Conservation (phyloP, 2,113 vertebrate genomes). For the Silurus meridionalis region DNA sequence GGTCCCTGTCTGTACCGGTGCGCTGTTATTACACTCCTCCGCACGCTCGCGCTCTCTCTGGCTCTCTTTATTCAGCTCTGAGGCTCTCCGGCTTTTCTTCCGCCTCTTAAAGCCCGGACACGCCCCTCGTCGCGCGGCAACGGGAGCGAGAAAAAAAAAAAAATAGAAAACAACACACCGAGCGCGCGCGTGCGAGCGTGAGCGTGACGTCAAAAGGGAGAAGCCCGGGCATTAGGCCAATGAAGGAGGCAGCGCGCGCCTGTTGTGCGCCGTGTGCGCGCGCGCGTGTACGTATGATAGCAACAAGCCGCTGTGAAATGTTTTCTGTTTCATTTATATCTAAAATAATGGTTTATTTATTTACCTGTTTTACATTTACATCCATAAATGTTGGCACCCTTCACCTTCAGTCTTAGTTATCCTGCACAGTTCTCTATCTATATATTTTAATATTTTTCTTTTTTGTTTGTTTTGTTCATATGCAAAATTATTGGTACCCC, state of each 20-base stretch:
- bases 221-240: slow-evolving; percentile 36
- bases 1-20: slow-evolving; percentile 5
- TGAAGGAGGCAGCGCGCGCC: slow-evolving; percentile 9
- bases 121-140: slow-evolving; percentile 76
- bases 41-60: neutral
- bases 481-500: neutral
- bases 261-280: neutral
- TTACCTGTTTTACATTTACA: neutral
- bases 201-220: slow-evolving; percentile 63
- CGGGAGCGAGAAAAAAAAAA: slow-evolving; percentile 52
- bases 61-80: slow-evolving; percentile 34
- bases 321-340: neutral
- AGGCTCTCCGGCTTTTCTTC: slow-evolving; percentile 61
- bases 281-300: slow-evolving; percentile 20
- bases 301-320: neutral
- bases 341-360: neutral
- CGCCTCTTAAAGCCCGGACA: slow-evolving; percentile 76
- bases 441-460: neutral
- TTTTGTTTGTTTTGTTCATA: neutral
- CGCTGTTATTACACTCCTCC: slow-evolving; percentile 7
- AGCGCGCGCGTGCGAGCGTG: slow-evolving; percentile 55
- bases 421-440: neutral
- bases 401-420: neutral
- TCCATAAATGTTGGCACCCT: neutral
- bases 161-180: slow-evolving; percentile 60